Evolutionary conservation across 2,888 invertebrate genomes (phyloP).

Genomic region (Spisula solida): DNA sequence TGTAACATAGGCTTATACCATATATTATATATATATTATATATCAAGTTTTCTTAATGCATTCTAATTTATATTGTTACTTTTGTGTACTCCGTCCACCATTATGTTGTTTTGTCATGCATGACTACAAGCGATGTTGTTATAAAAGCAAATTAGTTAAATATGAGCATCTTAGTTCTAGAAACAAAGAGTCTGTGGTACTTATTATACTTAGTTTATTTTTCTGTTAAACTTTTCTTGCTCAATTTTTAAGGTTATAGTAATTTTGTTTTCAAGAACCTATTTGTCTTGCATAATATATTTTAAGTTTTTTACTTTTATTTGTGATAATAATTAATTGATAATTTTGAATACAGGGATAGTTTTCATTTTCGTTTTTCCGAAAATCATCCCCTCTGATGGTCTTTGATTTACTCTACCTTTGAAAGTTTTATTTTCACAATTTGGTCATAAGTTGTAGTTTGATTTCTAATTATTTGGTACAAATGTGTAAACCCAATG

Average conservation of each 20-base stretch:
- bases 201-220: not conserved
- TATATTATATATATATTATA: slow-evolving; percentile 18
- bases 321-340: not conserved
- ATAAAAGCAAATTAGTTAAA: not conserved
- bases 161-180: not conserved
- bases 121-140: not conserved
- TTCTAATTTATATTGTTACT: slow-evolving; percentile 25
- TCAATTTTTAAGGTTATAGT: slow-evolving; percentile 24
- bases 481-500: slow-evolving; percentile 2
- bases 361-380: slow-evolving; percentile 14
- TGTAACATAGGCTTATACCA: slow-evolving; percentile 16
- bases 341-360: not conserved
- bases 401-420: not conserved
- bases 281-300: slow-evolving; percentile 19
- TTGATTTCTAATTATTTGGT: not conserved
- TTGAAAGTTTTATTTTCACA: not conserved
- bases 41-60: not conserved
- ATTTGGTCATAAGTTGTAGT: not conserved
- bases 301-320: not conserved
- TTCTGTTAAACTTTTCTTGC: slow-evolving; percentile 17
- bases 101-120: not conserved
- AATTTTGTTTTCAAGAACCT: not conserved
- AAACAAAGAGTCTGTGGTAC: not conserved
- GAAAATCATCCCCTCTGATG: not conserved
- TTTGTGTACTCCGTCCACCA: slow-evolving; percentile 18